phyloP scores from a whole-genome alignment of 92 coral and sea anemone genomes.

The Epizoanthus scotinus region DNA sequence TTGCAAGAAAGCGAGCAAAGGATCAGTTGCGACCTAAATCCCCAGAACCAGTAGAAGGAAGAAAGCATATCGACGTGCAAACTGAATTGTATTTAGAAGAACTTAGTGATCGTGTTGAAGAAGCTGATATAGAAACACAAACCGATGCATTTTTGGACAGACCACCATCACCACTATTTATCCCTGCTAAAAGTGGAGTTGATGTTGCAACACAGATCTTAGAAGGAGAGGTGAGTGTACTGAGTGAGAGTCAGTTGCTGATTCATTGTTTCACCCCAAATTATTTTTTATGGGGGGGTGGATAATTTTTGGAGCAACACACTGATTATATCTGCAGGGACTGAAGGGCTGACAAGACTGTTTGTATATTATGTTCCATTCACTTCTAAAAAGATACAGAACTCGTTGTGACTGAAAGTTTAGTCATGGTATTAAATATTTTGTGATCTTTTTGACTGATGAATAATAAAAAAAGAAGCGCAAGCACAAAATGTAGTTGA shows the following conservation, averaged over 20 bases:
- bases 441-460: too few relatives aligned
- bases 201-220: conserved; percentile 98
- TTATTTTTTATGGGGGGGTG: too few relatives aligned
- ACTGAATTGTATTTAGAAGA: conserved; percentile 96
- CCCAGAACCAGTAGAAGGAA: conserved; percentile 96
- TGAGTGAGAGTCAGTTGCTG: too few relatives aligned
- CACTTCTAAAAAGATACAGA: too few relatives aligned
- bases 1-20: conserved; percentile 94
- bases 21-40: conserved; percentile 90
- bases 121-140: conserved; percentile 98
- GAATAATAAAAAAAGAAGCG: background rate
- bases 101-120: conserved; percentile 95
- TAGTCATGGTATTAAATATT: too few relatives aligned
- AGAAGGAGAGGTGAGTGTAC: conserved; percentile 87
- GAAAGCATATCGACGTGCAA: conserved; percentile 98
- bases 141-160: conserved; percentile 98
- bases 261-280: too few relatives aligned
- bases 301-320: too few relatives aligned
- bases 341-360: too few relatives aligned
- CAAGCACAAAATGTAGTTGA: background rate
- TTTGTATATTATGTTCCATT: too few relatives aligned
- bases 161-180: conserved; percentile 92
- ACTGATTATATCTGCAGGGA: too few relatives aligned
- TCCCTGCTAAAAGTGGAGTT: conserved; percentile 98
- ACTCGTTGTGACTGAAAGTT: too few relatives aligned